Percentiles rank a stretch among this genome's conserved stretches.
Evolutionary conservation across 2,888 invertebrate genomes (phyloP).

Genomic region (Drosophila longiperda): DNA sequence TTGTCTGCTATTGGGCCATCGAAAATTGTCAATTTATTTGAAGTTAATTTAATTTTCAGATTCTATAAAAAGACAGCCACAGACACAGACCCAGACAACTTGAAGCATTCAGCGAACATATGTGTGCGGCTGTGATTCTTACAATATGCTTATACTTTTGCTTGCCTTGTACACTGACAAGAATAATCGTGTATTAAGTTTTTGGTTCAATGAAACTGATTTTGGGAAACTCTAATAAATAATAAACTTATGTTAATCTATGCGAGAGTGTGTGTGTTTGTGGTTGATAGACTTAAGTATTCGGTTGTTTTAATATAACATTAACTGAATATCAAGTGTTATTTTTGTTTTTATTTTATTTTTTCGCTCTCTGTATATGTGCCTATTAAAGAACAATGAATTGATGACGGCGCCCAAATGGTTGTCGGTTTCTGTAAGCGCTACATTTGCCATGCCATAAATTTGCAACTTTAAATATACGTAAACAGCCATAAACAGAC

Average conservation of each 20-base stretch:
- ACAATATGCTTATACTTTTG: neutral
- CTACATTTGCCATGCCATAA: slow-evolving; percentile 42
- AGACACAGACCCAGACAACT: neutral
- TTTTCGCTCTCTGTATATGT: neutral
- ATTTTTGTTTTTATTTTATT: neutral
- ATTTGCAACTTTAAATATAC: slow-evolving; percentile 42
- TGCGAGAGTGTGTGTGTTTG: neutral
- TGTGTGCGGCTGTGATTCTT: slow-evolving; percentile 13
- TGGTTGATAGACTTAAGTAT: neutral
- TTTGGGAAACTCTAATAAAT: neutral
- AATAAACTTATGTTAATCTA: neutral
- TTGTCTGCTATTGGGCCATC: neutral
- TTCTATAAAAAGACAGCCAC: neutral
- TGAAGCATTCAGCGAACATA: neutral
- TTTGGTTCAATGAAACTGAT: neutral
- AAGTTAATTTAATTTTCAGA: neutral
- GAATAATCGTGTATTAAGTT: neutral
- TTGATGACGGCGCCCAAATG: slow-evolving; percentile 2
- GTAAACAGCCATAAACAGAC: slow-evolving; percentile 26
- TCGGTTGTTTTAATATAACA: neutral
- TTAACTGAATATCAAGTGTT: neutral
- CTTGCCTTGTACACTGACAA: slow-evolving; percentile 8
- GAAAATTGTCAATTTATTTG: neutral
- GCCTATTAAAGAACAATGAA: neutral
- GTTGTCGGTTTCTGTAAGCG: slow-evolving; percentile 25